phyloP scores from a whole-genome alignment of 2,797 vertebrate genomes.

The Oreortyx pictus region DNA sequence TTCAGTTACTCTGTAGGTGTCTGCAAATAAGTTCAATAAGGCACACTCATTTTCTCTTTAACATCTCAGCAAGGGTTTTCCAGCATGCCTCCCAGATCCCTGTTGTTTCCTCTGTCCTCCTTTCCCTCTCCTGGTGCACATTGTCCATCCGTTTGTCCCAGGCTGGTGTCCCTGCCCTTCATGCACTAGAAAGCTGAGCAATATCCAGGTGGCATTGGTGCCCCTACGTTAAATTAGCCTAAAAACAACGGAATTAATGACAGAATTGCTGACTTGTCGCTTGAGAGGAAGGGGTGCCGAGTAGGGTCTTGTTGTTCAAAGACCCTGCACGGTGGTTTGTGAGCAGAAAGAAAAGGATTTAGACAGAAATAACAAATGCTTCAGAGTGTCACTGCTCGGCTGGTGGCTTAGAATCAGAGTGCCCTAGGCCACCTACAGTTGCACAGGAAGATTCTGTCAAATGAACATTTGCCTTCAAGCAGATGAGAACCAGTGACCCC shows the following conservation, averaged over 20 bases:
- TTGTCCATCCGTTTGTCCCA: background rate
- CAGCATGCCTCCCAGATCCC: background rate
- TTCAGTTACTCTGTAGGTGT: background rate
- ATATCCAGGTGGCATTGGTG: background rate
- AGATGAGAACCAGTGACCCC: background rate
- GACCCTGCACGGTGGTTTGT: background rate
- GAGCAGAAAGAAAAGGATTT: background rate
- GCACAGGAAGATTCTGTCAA: background rate
- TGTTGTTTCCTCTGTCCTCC: rapidly evolving
- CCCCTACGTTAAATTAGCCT: constrained; percentile 44
- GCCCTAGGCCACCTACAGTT: background rate
- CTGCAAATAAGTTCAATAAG: background rate
- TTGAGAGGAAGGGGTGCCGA: background rate
- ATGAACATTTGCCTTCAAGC: background rate
- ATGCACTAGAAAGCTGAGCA: background rate
- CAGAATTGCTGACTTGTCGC: background rate
- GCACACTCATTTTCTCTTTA: background rate
- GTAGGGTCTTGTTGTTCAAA: background rate
- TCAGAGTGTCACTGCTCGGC: background rate
- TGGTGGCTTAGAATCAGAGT: background rate
- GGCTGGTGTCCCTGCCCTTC: background rate
- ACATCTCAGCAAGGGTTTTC: background rate
- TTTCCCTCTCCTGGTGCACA: background rate
- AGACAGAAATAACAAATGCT: background rate
- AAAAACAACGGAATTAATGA: background rate